Evolutionary conservation across 2,113 vertebrate genomes (phyloP).

Genomic region (Leptodactylus fuscus): DNA sequence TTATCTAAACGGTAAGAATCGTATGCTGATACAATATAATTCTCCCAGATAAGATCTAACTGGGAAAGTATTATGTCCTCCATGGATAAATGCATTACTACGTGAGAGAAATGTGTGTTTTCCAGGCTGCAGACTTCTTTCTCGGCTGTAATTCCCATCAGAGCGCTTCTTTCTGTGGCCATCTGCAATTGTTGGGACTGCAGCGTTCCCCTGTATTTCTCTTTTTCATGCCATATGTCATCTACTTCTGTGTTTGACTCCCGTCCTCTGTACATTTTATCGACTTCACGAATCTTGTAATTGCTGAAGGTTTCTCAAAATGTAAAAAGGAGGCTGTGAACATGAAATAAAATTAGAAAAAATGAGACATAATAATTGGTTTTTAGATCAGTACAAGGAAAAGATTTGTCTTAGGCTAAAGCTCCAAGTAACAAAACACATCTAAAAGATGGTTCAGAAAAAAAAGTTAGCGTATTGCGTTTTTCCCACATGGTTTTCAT

Average conservation of each 20-base stretch:
- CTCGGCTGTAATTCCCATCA: neutral
- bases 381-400: neutral
- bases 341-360: neutral
- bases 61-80: slow-evolving; percentile 12
- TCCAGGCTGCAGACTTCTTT: neutral
- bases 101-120: neutral
- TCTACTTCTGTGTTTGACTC: slow-evolving; percentile 20
- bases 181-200: slow-evolving; percentile 24
- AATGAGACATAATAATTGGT: neutral
- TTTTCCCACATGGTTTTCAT: no score
- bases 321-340: neutral
- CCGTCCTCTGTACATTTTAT: slow-evolving; percentile 24
- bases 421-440: no score
- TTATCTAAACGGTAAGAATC: neutral
- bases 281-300: neutral
- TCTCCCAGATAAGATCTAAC: slow-evolving; percentile 11
- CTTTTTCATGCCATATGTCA: slow-evolving; percentile 35
- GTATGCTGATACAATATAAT: neutral
- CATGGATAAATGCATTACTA: slow-evolving; percentile 20
- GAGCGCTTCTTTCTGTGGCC: neutral
- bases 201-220: neutral
- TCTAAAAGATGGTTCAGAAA: no score
- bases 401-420: neutral
- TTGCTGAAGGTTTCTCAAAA: neutral
- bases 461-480: no score